phyloP scores from a whole-genome alignment of 2,888 invertebrate species.

The Sminthurides aquaticus region DNA sequence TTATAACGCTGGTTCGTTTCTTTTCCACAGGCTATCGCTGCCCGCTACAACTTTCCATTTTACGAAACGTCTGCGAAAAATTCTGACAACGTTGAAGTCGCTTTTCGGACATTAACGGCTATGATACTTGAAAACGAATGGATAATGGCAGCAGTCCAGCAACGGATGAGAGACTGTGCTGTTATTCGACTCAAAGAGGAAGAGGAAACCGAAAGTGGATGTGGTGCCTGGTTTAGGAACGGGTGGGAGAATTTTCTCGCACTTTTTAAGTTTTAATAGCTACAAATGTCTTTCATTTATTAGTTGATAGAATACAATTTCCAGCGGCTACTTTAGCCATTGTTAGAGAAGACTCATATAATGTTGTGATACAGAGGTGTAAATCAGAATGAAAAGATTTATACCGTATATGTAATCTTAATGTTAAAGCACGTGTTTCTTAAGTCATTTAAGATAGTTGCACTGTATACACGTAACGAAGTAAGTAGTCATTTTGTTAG shows the following conservation, averaged over 20 bases:
- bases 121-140: conserved; percentile 36
- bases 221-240: conserved; percentile 5
- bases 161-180: conserved; percentile 24
- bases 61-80: conserved; percentile 48
- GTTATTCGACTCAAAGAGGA: conserved; percentile 13
- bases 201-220: background rate
- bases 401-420: too few species aligned
- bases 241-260: conserved; percentile 17
- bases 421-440: too few species aligned
- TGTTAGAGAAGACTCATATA: too few species aligned
- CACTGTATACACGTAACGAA: too few species aligned
- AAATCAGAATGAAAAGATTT: too few species aligned
- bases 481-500: too few species aligned
- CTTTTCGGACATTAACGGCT: conserved; percentile 34
- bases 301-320: too few species aligned
- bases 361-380: too few species aligned
- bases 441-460: too few species aligned
- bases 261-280: conserved; percentile 1
- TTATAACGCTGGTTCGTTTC: conserved; percentile 10
- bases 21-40: conserved; percentile 30
- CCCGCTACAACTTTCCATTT: conserved; percentile 34
- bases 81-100: conserved; percentile 38
- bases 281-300: too few species aligned
- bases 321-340: too few species aligned
- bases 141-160: conserved; percentile 32